Evolutionary conservation across 1,140 invertebrate species (phyloP).

Genomic region (Cylas formicarius): DNA sequence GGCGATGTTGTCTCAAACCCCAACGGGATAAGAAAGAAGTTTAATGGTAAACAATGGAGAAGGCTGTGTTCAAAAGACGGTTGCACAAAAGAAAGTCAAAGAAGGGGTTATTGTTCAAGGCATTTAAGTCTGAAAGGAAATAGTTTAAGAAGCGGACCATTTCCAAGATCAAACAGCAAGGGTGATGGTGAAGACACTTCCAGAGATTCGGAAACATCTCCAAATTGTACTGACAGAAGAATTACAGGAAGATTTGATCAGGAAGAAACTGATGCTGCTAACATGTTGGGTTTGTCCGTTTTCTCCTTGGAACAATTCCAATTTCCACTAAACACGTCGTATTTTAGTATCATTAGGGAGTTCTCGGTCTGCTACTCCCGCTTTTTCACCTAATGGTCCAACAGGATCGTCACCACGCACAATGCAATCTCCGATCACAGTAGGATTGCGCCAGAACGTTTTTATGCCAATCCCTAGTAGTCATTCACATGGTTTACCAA

Average conservation of each 20-base stretch:
- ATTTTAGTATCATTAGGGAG: constrained; percentile 78
- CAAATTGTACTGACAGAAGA: constrained; percentile 63
- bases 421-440: constrained; percentile 55
- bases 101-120: constrained; percentile 90
- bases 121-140: constrained; percentile 86
- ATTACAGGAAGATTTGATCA: constrained; percentile 76
- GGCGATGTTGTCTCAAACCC: constrained; percentile 95
- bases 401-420: constrained; percentile 52
- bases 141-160: constrained; percentile 42
- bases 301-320: constrained; percentile 1
- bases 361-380: constrained; percentile 64
- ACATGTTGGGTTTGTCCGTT: constrained; percentile 71
- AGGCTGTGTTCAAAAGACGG: constrained; percentile 89
- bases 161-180: constrained; percentile 45
- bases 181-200: constrained; percentile 85
- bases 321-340: not conserved
- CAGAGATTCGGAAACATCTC: constrained; percentile 80
- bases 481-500: constrained; percentile 26
- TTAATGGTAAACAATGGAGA: constrained; percentile 99
- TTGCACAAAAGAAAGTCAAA: constrained; percentile 97
- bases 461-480: constrained; percentile 75
- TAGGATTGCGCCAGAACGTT: constrained; percentile 63
- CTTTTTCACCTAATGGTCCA: constrained; percentile 69
- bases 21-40: constrained; percentile 96
- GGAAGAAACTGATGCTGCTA: constrained; percentile 93